A percentile compares a stretch with the other conserved stretches of the same genome.
Evolutionary conservation across 2,113 vertebrate genomes (phyloP).

Genomic region (Bufo gargarizans): DNA sequence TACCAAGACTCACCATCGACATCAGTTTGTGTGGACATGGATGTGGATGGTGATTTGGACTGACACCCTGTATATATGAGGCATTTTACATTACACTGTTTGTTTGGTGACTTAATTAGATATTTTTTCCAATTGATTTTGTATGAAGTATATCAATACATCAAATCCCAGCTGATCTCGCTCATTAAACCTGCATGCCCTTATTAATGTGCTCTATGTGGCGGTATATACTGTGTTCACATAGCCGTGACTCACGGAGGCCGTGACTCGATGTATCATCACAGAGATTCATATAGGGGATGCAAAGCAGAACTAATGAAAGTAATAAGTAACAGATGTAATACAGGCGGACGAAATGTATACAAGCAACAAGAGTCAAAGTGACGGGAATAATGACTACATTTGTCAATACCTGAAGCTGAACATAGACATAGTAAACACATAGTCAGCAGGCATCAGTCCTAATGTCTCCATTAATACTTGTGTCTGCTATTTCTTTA

Average conservation of each 20-base stretch:
- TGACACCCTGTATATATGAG: neutral
- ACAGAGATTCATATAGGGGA: constrained; percentile 2
- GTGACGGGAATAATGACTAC: neutral
- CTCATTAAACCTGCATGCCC: neutral
- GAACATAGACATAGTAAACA: neutral
- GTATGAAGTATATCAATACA: neutral
- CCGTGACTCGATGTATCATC: neutral
- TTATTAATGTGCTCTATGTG: neutral
- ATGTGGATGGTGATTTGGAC: neutral
- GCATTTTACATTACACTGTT: neutral
- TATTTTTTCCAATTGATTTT: neutral
- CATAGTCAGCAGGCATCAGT: neutral
- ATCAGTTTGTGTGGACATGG: neutral
- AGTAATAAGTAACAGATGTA: constrained; percentile 24
- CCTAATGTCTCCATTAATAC: neutral
- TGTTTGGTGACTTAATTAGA: neutral
- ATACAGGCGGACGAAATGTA: neutral
- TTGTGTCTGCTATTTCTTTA: neutral
- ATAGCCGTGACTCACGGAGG: neutral
- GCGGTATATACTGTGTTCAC: neutral
- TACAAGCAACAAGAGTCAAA: neutral
- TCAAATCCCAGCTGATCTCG: neutral
- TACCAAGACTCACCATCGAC: too few species aligned
- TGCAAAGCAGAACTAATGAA: constrained; percentile 9
- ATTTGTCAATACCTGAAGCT: neutral